phyloP scores from a whole-genome alignment of 2,888 invertebrate genomes.

The Lepeophtheirus nordmannii region DNA sequence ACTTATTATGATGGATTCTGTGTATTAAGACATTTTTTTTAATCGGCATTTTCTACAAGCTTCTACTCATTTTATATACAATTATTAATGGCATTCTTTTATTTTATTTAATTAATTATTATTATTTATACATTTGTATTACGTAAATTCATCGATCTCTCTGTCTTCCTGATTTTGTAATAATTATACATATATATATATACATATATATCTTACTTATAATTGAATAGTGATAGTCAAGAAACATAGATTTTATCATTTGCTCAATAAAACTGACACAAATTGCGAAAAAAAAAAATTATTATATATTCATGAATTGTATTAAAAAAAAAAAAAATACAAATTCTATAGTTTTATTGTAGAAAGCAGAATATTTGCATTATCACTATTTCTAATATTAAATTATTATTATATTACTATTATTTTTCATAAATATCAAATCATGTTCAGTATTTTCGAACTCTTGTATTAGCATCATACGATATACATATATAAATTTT shows the following conservation, averaged over 20 bases:
- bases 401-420: no score
- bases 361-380: no score
- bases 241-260: neutral
- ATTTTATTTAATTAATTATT: neutral
- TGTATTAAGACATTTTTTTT: neutral
- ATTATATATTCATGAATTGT: no score
- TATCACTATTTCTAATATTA: no score
- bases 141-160: constrained; percentile 7
- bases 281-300: no score
- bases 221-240: constrained; percentile 1
- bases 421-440: no score
- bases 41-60: constrained; percentile 2
- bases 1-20: neutral
- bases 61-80: no score
- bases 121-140: neutral
- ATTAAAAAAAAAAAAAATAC: no score
- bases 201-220: neutral
- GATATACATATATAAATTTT: no score
- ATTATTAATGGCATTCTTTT: constrained; percentile 6
- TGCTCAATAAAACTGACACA: neutral
- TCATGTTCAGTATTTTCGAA: no score
- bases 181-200: neutral
- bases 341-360: no score
- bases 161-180: neutral
- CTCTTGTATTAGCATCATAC: no score